phyloP scores from a whole-genome alignment of 2,797 vertebrate species.

The Sternotherus odoratus region DNA sequence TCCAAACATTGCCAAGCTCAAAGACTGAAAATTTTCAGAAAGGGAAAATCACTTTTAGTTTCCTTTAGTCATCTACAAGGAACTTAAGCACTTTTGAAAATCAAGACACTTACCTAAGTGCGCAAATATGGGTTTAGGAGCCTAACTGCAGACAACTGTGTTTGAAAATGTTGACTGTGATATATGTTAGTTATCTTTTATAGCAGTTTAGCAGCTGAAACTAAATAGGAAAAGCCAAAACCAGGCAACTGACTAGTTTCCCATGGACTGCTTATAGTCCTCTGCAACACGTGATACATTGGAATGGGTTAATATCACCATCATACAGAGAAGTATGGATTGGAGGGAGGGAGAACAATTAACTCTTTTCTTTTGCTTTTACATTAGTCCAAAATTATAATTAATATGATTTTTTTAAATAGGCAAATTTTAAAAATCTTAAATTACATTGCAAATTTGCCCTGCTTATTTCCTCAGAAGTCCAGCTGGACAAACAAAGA shows the following conservation, averaged over 20 bases:
- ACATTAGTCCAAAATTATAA: background rate
- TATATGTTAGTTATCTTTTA: background rate
- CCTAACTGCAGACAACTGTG: background rate
- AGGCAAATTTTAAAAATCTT: background rate
- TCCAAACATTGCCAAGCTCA: background rate
- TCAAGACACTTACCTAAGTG: background rate
- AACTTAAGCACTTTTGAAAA: conserved; percentile 6
- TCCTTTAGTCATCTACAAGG: background rate
- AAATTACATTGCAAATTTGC: background rate
- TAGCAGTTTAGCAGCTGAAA: background rate
- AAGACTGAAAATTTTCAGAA: background rate
- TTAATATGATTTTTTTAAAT: background rate
- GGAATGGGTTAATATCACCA: background rate
- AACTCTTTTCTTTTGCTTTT: rapidly evolving
- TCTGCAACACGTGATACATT: background rate
- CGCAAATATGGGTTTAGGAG: background rate
- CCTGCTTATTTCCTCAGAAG: rapidly evolving
- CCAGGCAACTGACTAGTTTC: background rate
- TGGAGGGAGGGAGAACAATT: background rate
- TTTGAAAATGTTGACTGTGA: background rate
- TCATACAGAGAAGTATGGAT: rapidly evolving
- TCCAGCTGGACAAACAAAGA: background rate
- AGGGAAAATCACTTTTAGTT: background rate
- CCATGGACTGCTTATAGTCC: background rate
- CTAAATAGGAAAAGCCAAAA: background rate